These are phyloP conservation scores for Chymomyza amoena DNA, from an alignment of 2,888 invertebrate species.

Conservation along the genomic window DNA sequence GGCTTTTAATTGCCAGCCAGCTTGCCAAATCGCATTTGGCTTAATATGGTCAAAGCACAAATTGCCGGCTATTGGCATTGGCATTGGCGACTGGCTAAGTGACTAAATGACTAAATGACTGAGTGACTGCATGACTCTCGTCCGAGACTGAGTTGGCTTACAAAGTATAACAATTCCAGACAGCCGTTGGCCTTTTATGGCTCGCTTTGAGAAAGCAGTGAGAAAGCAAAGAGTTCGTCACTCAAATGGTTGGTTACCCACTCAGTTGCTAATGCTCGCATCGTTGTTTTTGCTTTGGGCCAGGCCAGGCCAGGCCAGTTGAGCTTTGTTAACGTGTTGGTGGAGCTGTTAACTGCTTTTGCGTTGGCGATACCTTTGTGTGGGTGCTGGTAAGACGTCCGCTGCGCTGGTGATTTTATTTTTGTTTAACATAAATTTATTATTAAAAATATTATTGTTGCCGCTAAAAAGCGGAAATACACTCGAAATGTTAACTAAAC, in stretches of 20 bases:
- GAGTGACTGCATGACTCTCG: conserved; percentile 12
- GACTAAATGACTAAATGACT: not conserved
- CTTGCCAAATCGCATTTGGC: conserved; percentile 62
- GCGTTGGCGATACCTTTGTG: conserved; percentile 41
- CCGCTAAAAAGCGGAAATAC: conserved; percentile 70
- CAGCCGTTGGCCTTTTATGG: conserved; percentile 55
- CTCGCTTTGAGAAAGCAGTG: conserved; percentile 59
- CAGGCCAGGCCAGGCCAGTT: not conserved
- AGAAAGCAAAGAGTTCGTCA: conserved; percentile 52
- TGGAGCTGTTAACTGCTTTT: conserved; percentile 40
- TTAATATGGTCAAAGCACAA: conserved; percentile 54
- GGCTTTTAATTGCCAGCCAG: conserved; percentile 62
- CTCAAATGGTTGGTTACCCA: conserved; percentile 11
- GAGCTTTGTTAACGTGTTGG: conserved; percentile 33
- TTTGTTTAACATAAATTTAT: conserved; percentile 71
- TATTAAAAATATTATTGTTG: conserved; percentile 69
- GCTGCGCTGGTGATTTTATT: conserved; percentile 52
- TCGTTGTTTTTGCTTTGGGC: conserved; percentile 35
- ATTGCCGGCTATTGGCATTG: not conserved
- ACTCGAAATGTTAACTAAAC: conserved; percentile 47
- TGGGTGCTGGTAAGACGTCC: conserved; percentile 44
- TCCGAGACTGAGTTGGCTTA: conserved; percentile 38
- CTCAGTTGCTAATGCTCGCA: conserved; percentile 63
- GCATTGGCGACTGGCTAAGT: not conserved
- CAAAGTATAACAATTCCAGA: conserved; percentile 47